Base-by-base conservation (phyloP, 2,888 invertebrate genomes). In the Unio delphinus region DNA sequence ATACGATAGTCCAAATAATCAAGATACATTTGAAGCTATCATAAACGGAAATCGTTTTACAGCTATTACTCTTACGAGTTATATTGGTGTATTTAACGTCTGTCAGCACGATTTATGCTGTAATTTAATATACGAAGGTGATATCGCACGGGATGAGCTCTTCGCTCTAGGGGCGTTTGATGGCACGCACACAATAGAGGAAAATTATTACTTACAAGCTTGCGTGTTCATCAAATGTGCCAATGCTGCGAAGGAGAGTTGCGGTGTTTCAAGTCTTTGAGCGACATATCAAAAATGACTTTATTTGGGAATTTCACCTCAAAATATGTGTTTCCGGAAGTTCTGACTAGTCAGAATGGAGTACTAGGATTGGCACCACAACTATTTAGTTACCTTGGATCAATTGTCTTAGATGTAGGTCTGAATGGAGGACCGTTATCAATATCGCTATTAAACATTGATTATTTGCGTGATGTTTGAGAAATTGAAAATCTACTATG, bases 241-340 rank as follows among this genome's bases (percentile, higher is more conserved):
- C 54, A 62, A 62, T 62, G 28, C 18, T 4, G 54, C 62, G 17
- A 62, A 23, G 11, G n/a, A 45, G 1, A 62, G 62, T 20, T 62
- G 62, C 55, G 54, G 62, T 45, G 23, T 55, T 23, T 30, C 62
- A 26, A 54, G n/a, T 62, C 62, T 3, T 15, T 62, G 45, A 55
- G 62, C 6, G 23, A 62, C 23, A 62, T 62, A 26, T 11, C 8
- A 11, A 62, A 62, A 55, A 62, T 62, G 62, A 26, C 62, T 4
- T 62, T 62, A 4, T 62, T n/a, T 62, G 62, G 62, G 18, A 62
- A 62, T 55, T 62, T 62, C 55, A 55, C 62, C 34, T 34, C 34
- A 11, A 62, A 55, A 55, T 62, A 62, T 55, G 62, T 62, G 1
- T 20, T 62, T 55, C 62, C 62, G 18, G 57, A 65, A 62, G 62